Evolutionary conservation across 2,797 vertebrate genomes (phyloP), one percentile per base, ranked within the genome.

Genomic region (Etheostoma nigrum): DNA sequence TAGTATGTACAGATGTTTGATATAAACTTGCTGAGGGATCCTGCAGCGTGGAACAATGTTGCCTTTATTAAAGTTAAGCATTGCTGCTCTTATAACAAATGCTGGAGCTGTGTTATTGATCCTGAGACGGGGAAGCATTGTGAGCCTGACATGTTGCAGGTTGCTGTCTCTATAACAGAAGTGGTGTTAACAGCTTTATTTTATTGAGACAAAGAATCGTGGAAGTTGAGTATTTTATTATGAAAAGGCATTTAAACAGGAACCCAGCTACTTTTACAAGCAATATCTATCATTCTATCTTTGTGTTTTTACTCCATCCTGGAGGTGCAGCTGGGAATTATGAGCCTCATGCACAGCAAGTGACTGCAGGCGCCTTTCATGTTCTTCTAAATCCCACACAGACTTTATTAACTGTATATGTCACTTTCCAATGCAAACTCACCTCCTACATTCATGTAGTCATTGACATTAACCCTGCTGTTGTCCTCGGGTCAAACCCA

Each of bases 11-110:
- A 87, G 88, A 88, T 89, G 81, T 91, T 89, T 85, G 82, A 91
- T 87, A 82, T 77, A 69, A 82, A 47, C 85, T 85, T 61, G 74
- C 79, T 72, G 87, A 86, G 89, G 78, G 70, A 79, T 87, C 89
- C 88, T 72, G 89, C 72, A 4, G 88, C 6, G 88, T 76, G 62
- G 77, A 91, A 89, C 88, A 88, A 86, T 87, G 82, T 85, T 85
- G 73, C 87, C 82, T 92, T 88, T 92, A 88, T 92, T 88, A 91
- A 92, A 89, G 85, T 79, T 88, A 86, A 91, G 81, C 82, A 79
- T 78, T 63, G 84, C 82, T 76, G 71, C 84, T 72, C 66, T 84
- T 64, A 52, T 63, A 69, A 84, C 81, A 81, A 90, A 88, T 19
- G 71, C 79, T 12, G 67, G 33, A 44, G 78, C 74, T 85, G 58